Evolutionary conservation across 2,888 invertebrate genomes (phyloP), one percentile per base, ranked within the genome.

Genomic region (Oscheius sp.): DNA sequence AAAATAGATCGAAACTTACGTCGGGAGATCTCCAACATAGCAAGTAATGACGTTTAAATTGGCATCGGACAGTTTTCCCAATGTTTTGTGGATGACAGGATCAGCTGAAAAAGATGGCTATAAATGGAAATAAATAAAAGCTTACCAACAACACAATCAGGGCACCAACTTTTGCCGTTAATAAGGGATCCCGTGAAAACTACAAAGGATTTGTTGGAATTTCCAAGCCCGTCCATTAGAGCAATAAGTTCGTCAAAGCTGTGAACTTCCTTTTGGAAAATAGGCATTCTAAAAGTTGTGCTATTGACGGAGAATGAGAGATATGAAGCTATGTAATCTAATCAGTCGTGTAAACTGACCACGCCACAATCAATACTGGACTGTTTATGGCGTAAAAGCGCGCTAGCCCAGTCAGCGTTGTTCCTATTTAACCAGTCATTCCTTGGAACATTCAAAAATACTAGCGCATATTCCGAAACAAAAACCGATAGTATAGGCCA

Each of bases 121-220:
- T 39, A 33, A 17, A 17, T 27, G 42, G 55, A n/a, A n/a, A n/a
- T n/a, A n/a, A n/a, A n/a, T n/a, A n/a, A 29, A 29, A 15, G 42
- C 55, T n/a, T 20, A 76, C 76, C 73, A 8, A 50, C 63, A 8
- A 78, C 81, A 70, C 82, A 82, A 70, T 82, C 82, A 33, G 82
- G 81, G 52, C 82, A 82, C 82, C 82, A 82, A 55, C 77, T 79
- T 37, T 73, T 52, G 29, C 81, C 81, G 3, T 77, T 75, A 6
- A 64, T 65, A 25, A 70, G 61, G 39, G 71, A 67, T 27, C 82
- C 82, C 48, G 76, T 78, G 73, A 82, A 80, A 23, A 75, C 72
- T 3, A 75, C 74, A 50, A 79, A 67, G 29, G 72, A 65, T n/a
- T 74, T 64, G 46, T 70, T 65, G 3, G 34, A 23, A 8, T 66